Evolutionary conservation across 2,888 invertebrate species (phyloP), one percentile per base, ranked within the genome.

Genomic region (Patella pellucida): DNA sequence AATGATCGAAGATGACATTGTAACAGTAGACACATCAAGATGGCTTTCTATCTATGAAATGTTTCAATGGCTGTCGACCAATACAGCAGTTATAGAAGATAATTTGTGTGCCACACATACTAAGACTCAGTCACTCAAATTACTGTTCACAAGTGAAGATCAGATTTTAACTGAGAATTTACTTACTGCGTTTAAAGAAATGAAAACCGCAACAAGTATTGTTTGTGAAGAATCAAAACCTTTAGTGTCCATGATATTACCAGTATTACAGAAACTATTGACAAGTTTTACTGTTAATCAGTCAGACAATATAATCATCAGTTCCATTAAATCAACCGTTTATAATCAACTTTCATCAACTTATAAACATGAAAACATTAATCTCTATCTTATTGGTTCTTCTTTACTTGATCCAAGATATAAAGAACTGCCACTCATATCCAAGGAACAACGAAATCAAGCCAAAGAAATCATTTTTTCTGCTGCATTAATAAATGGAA

Each of bases 31-130:
- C 19, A 62, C 19, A 62, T 62, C 62, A 62, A 62, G n/a, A 62
- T 62, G 62, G 62, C 62, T 62, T 19, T 62, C 62, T 5, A 23
- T 62, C 19, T 62, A 62, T 62, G 62, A 62, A 62, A 62, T 62
- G 62, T 62, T 62, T 62, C 62, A 62, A 62, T 62, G 62, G 62
- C 23, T 62, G 23, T 62, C 62, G 2, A 23, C 12, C 62, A 62
- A 62, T 62, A 62, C 62, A 62, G 19, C 62, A 62, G 23, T 62
- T 14, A 62, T 62, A 23, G 62, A 62, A 62, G 62, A 62, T 23
- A 62, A 23, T 14, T 14, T 62, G 1, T 62, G 62, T 19, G 62
- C 2, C 1, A 12, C 62, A 62, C 19, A 19, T 62, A 62, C 62
- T 23, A 62, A 62, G 23, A 23, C 19, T 11, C 62, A 62, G 23